Conservation (phyloP, 2,797 vertebrate genomes). For the Sylvilagus floridanus region DNA sequence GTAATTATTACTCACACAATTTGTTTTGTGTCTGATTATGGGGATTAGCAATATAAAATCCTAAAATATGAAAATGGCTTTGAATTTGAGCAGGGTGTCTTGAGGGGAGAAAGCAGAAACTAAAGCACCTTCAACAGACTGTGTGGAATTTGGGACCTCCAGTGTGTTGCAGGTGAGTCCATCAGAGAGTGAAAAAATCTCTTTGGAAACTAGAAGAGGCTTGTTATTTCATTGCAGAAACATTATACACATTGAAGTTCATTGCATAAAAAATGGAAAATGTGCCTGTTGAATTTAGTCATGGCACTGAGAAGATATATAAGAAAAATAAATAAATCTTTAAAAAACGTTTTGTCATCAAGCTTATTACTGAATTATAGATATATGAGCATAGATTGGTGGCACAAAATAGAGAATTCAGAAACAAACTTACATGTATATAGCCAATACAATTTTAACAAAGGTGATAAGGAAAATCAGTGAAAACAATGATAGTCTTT, state of each 20-base stretch:
- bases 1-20: background rate
- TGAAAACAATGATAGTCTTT: too few relatives aligned
- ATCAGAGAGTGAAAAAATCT: background rate
- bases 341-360: too few relatives aligned
- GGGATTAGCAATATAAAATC: background rate
- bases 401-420: too few relatives aligned
- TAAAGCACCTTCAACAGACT: background rate
- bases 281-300: background rate
- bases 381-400: too few relatives aligned
- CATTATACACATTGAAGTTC: background rate
- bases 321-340: background rate
- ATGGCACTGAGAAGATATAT: background rate
- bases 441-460: too few relatives aligned
- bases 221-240: background rate
- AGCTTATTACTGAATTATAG: too few relatives aligned
- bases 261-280: background rate
- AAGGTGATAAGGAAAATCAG: too few relatives aligned
- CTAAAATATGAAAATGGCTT: background rate
- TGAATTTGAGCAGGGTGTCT: background rate
- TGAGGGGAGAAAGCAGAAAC: background rate
- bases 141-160: background rate
- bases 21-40: background rate
- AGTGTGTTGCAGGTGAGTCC: background rate
- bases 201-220: background rate
- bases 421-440: too few relatives aligned